Evolutionary conservation across 2,113 vertebrate species (phyloP).

Genomic region (Scophthalmus maximus): DNA sequence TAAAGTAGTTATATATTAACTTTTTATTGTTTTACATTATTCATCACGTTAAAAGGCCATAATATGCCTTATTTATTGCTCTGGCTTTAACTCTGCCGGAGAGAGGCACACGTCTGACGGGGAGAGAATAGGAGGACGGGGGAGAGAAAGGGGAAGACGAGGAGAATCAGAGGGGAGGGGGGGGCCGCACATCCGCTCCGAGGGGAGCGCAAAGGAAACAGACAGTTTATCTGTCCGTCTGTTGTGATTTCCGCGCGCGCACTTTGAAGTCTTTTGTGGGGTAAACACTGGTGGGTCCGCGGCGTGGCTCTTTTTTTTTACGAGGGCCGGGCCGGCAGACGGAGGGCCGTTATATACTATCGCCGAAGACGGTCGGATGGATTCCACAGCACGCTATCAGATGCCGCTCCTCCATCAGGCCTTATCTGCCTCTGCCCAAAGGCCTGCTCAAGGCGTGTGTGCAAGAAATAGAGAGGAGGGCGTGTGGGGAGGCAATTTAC

Average conservation of each 20-base stretch:
- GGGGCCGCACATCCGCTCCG: slow-evolving; percentile 24
- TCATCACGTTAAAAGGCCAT: slow-evolving; percentile 83
- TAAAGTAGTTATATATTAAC: slow-evolving; percentile 84
- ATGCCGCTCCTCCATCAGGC: slow-evolving; percentile 48
- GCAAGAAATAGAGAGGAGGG: slow-evolving; percentile 48
- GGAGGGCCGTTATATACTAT: slow-evolving; percentile 56
- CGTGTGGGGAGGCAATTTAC: slow-evolving; percentile 64
- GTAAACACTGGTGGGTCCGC: slow-evolving; percentile 65
- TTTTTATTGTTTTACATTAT: slow-evolving; percentile 85
- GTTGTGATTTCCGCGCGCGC: slow-evolving; percentile 61
- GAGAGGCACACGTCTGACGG: slow-evolving; percentile 61
- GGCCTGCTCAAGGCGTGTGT: slow-evolving; percentile 58
- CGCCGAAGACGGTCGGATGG: slow-evolving; percentile 50
- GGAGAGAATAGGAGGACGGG: slow-evolving; percentile 38
- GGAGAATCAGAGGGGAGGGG: slow-evolving; percentile 7
- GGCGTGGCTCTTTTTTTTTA: slow-evolving; percentile 40
- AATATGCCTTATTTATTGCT: slow-evolving; percentile 83
- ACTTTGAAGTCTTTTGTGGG: slow-evolving; percentile 75
- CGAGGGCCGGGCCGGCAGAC: slow-evolving; percentile 65
- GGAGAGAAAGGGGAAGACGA: slow-evolving; percentile 13
- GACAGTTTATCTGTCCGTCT: slow-evolving; percentile 78
- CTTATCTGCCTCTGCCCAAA: slow-evolving; percentile 73
- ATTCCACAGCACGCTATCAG: slow-evolving; percentile 68
- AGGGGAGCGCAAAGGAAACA: slow-evolving; percentile 66
- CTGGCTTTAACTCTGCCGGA: slow-evolving; percentile 64